A percentile compares a stretch with the other conserved stretches of the same genome.
phyloP scores from a whole-genome alignment of 1,140 invertebrate species.

The Drosophila lowei region DNA sequence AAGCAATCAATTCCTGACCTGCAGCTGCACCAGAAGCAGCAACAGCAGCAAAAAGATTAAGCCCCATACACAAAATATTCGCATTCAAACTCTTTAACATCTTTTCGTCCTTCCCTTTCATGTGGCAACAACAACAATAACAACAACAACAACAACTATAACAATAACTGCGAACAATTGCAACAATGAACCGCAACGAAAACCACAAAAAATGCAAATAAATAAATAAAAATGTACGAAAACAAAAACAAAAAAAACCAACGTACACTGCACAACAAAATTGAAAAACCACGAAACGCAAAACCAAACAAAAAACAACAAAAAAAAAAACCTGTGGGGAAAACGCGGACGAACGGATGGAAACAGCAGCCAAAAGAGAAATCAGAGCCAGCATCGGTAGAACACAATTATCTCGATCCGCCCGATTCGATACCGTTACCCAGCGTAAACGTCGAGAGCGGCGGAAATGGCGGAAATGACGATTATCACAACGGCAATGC shows the following conservation, averaged over 20 bases:
- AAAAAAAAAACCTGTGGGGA: conserved; percentile 12
- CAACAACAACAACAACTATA: conserved; percentile 42
- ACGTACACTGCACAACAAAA: conserved; percentile 53
- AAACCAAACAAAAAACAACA: conserved; percentile 41
- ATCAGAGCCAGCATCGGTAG: conserved; percentile 80
- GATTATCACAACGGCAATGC: conserved; percentile 84
- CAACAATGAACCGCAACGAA: conserved; percentile 64
- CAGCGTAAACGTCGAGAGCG: conserved; percentile 82
- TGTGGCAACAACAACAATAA: conserved; percentile 61
- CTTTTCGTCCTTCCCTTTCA: conserved; percentile 48
- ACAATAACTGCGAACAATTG: conserved; percentile 48
- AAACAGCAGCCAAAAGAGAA: conserved; percentile 74
- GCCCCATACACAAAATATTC: conserved; percentile 43
- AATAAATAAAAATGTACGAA: conserved; percentile 71
- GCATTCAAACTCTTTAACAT: conserved; percentile 65
- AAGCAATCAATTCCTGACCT: conserved; percentile 74
- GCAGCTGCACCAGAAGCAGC: conserved; percentile 21
- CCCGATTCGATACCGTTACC: conserved; percentile 81
- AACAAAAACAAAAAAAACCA: conserved; percentile 41
- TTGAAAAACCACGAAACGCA: conserved; percentile 58
- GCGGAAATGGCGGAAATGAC: conserved; percentile 83
- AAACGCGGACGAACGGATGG: conserved; percentile 9
- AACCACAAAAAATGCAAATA: conserved; percentile 69
- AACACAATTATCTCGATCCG: conserved; percentile 83
- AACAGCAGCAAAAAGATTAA: conserved; percentile 62